A percentile compares a stretch with the other conserved stretches of the same genome.
phyloP scores from a whole-genome alignment of 2,888 invertebrate species.

The Acheta domesticus region DNA sequence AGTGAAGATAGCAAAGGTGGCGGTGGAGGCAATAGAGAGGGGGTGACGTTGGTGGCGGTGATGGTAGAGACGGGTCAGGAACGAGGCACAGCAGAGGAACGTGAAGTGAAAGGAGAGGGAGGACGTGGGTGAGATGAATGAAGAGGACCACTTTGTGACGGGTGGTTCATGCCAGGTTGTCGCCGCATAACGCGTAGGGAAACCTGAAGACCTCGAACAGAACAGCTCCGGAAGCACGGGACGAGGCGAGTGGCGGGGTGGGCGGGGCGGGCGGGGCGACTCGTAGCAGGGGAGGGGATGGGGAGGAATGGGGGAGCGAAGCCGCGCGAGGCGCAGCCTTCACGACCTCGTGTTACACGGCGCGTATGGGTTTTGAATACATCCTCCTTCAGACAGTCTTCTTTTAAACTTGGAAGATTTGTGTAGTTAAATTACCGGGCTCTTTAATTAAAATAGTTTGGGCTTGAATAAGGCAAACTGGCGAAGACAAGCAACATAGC shows the following conservation, averaged over 20 bases:
- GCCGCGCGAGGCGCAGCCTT: neutral
- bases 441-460: constrained; percentile 52
- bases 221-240: no score
- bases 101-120: no score
- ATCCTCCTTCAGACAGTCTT: constrained; percentile 18
- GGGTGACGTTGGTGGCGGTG: no score
- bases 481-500: constrained; percentile 45
- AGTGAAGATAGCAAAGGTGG: no score
- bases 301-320: neutral
- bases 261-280: neutral
- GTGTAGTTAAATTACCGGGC: constrained; percentile 50
- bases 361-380: constrained; percentile 10
- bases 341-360: neutral
- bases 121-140: no score
- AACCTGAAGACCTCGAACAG: no score
- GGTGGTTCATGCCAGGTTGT: no score
- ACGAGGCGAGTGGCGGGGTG: neutral
- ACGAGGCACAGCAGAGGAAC: no score
- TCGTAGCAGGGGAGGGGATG: neutral
- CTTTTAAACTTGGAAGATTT: constrained; percentile 33
- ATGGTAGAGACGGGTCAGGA: no score
- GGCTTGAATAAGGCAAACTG: constrained; percentile 46
- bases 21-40: no score
- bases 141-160: no score
- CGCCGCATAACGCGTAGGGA: no score